Conservation (phyloP, 2,113 vertebrate genomes). For the Abramis brama region DNA sequence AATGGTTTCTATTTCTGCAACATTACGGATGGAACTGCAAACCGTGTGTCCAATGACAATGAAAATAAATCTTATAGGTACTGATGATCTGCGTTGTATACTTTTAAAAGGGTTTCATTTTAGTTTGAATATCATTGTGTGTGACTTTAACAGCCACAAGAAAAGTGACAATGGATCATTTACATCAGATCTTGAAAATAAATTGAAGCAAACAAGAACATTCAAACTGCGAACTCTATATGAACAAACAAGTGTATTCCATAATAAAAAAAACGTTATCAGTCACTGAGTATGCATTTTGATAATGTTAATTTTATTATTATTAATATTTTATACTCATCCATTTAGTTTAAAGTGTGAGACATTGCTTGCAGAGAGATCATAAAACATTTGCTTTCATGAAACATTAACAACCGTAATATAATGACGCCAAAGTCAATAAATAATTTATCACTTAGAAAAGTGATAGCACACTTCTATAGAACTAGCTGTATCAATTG, state of each 20-base stretch:
- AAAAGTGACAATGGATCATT: neutral
- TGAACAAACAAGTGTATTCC: neutral
- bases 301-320: neutral
- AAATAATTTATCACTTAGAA: neutral
- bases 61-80: neutral
- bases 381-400: neutral
- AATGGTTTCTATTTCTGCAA: constrained; percentile 7
- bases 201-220: neutral
- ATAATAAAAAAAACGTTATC: no score
- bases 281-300: neutral
- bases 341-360: neutral
- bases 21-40: neutral
- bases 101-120: neutral
- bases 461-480: neutral
- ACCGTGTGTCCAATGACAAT: neutral
- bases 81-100: neutral
- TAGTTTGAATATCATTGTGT: neutral
- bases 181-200: neutral
- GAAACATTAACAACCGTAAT: neutral
- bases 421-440: neutral
- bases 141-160: neutral
- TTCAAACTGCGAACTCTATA: neutral
- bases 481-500: neutral
- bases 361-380: no score
- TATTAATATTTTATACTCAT: neutral